Conservation (phyloP, 2,888 invertebrate genomes). For the Agrochola circellaris region DNA sequence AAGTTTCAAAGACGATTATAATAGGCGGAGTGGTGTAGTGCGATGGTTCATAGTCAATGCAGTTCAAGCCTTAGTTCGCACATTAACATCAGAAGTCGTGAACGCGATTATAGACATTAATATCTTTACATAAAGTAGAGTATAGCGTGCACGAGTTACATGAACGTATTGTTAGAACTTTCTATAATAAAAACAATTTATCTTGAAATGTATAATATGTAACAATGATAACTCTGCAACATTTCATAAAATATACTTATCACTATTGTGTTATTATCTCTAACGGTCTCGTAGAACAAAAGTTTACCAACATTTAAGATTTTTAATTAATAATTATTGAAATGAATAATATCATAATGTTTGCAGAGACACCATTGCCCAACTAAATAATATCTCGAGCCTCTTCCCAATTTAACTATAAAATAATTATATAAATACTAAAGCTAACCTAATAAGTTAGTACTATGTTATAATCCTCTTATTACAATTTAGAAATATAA, state of each 20-base stretch:
- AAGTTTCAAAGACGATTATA: conserved; percentile 24
- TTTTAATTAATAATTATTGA: conserved; percentile 1
- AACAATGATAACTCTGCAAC: conserved; percentile 53
- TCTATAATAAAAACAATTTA: conserved; percentile 35
- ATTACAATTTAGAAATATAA: conserved; percentile 66
- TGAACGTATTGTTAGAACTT: conserved; percentile 35
- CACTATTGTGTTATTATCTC: conserved; percentile 10
- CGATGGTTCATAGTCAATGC: conserved; percentile 21
- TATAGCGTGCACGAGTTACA: conserved; percentile 44
- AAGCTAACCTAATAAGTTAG: conserved; percentile 67
- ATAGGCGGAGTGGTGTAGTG: conserved; percentile 57
- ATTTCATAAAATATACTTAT: conserved; percentile 6
- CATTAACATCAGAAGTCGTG: conserved; percentile 22
- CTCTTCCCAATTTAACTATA: conserved; percentile 68
- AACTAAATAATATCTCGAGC: conserved; percentile 65
- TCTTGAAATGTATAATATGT: conserved; percentile 31
- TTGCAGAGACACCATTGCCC: conserved; percentile 46
- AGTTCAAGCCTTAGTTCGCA: conserved; percentile 46
- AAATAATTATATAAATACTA: conserved; percentile 68
- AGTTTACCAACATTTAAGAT: background rate
- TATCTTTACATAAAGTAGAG: conserved; percentile 37
- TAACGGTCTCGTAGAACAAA: background rate
- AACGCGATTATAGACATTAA: conserved; percentile 39
- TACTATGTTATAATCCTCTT: conserved; percentile 61
- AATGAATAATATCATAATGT: conserved; percentile 18